Base-by-base conservation (phyloP, 2,797 vertebrate genomes). In the Otus scops region DNA sequence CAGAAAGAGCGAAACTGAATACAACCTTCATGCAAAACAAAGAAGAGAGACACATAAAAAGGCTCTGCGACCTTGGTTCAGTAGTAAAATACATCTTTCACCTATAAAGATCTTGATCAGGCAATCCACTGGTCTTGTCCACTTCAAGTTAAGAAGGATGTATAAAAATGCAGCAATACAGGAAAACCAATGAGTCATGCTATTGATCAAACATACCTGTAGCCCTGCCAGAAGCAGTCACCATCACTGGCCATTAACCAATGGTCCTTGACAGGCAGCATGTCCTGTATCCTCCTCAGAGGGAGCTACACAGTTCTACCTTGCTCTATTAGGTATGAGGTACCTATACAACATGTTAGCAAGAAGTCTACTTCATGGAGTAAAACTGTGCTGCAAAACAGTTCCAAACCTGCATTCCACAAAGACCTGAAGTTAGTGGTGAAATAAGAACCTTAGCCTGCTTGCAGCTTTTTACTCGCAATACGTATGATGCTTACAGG, bases 261-360 rank as follows among this genome's bases (percentile, higher is more conserved):
- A 15, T 20, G 6, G 30, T 28, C 59, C 60, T 6, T 39, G 24
- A 50, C 26, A 83, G 8, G 32, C 30, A 79, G 19, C 20, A 38
- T 1, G 3, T 14, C 32, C 38, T 39, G 4, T n/a, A 34, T 24
- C 21, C 13, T 36, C 17, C 63, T 48, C 83, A 70, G 11, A 32
- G 3, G 9, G 21, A 63, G 2, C 28, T 26, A 47, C 0, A 1
- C 2, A 38, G 26, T 32, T 61, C 41, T 47, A 60, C 12, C 24
- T 39, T 9, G 13, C 11, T 50, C 53, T 45, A 36, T 1, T 1
- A 85, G 18, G 7, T 10, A 34, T 3, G 9, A 80, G 18, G 22
- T 32, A 79, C 13, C 28, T 28, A 26, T 10, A 5, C 17, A 79
- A 64, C 27, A 5, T 1, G 8, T 27, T 11, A 68, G 14, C 43